Evolutionary conservation across 2,797 vertebrate genomes (phyloP).

Genomic region (Lophius americanus): DNA sequence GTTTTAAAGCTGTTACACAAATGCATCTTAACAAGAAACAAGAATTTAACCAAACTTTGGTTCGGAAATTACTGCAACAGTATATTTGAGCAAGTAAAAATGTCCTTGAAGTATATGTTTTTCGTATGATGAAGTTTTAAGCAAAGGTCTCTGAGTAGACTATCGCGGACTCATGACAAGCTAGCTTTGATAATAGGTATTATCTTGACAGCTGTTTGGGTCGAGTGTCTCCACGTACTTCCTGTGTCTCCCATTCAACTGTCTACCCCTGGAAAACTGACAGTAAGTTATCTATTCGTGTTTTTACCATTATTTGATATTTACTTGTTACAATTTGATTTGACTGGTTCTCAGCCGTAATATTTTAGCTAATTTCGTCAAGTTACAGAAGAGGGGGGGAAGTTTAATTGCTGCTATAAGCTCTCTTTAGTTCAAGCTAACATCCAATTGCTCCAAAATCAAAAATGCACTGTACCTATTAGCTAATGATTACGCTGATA

Average conservation of each 20-base stretch:
- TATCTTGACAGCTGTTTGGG: conserved; percentile 13
- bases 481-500: background rate
- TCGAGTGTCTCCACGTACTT: conserved; percentile 9
- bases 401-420: background rate
- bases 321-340: background rate
- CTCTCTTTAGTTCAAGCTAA: background rate
- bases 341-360: background rate
- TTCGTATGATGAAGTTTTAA: too few species aligned
- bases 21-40: too few species aligned
- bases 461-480: background rate
- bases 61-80: too few species aligned
- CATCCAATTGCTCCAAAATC: background rate
- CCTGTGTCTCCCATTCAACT: conserved; percentile 4
- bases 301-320: background rate
- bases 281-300: background rate
- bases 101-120: too few species aligned
- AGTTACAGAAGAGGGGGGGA: background rate
- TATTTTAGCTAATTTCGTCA: conserved; percentile 1
- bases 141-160: too few species aligned
- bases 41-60: too few species aligned
- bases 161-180: too few species aligned
- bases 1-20: rapidly evolving
- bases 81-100: too few species aligned
- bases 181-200: background rate
- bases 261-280: rapidly evolving